Base-by-base conservation (phyloP, 1,140 invertebrate genomes). In the Pseudomyrmex gracilis region DNA sequence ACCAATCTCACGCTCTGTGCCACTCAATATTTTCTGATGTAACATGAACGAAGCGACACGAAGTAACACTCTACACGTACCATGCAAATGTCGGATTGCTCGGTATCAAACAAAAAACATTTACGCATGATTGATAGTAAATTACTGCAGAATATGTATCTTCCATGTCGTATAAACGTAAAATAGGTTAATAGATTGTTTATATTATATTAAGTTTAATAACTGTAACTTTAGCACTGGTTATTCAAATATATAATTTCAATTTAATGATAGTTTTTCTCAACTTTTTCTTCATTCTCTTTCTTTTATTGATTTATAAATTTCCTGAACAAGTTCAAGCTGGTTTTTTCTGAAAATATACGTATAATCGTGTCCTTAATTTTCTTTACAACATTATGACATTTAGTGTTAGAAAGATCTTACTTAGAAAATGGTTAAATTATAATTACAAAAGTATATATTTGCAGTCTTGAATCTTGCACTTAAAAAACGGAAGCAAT, bases 51-150 rank as follows among this genome's bases (percentile, higher is more conserved):
- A 34, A 34, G 34, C 34, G 34, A 34, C 34, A 58, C 68, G 15
- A 53, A 58, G 45, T 12, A 22, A 58, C 17, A 45, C 15, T 9
- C 17, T 8, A 17, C 64, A 51, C 34, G 43, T n/a, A 8, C 10
- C 34, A n/a, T n/a, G 45, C 73, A 24, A 76, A 10, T 15, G 20
- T 74, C 20, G 15, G 2, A 74, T 34, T 24, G 60, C 73, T 55
- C 15, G 74, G n/a, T 5, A 17, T 68, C 43, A 20, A 76, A 64
- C 43, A 63, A 70, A 73, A 78, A 58, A 57, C n/a, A 47, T 70
- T 78, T 43, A 57, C 51, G 64, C 49, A 24, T 78, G 76, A 78
- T 47, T 78, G 64, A 78, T 57, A 24, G 64, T 15, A n/a, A 70
- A 78, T 57, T 51, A 5, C 49, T 43, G 24, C 63, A 9, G 53